A percentile compares a stretch with the other conserved stretches of the same genome.
Conservation (phyloP, 2,888 invertebrate species). For the Mellilla xanthometata region DNA sequence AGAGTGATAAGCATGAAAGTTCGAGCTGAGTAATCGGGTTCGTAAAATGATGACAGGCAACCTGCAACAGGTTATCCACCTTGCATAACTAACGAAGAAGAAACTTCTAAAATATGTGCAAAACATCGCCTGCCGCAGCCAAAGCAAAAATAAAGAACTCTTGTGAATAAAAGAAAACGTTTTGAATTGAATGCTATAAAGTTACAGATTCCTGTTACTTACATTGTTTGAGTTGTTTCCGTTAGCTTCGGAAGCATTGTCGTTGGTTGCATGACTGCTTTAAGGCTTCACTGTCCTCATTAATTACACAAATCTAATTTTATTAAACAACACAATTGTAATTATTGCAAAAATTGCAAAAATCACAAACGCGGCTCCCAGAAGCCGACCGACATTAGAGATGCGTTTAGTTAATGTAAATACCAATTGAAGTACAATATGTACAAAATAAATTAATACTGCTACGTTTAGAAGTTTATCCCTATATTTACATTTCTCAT, state of each 20-base stretch:
- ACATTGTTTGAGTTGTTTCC: constrained; percentile 76
- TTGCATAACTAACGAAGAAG: constrained; percentile 34
- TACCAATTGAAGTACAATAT: too few relatives aligned
- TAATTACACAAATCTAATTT: constrained; percentile 45
- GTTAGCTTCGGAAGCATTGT: constrained; percentile 72
- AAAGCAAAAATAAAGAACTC: background rate
- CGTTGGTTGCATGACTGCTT: constrained; percentile 61
- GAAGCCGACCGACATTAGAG: constrained; percentile 65
- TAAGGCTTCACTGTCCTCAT: constrained; percentile 58
- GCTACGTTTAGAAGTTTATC: too few relatives aligned
- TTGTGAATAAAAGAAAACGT: constrained; percentile 16
- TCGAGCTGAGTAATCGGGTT: background rate
- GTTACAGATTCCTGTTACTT: constrained; percentile 46
- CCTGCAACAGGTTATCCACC: constrained; percentile 20
- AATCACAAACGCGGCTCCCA: constrained; percentile 56
- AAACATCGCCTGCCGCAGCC: too few relatives aligned
- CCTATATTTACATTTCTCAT: too few relatives aligned
- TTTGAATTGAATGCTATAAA: constrained; percentile 19
- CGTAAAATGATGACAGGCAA: constrained; percentile 14
- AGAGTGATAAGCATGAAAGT: background rate
- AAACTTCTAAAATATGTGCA: constrained; percentile 26
- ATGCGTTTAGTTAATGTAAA: constrained; percentile 39
- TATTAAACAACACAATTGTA: constrained; percentile 41
- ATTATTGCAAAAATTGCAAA: constrained; percentile 36
- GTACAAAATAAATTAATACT: too few relatives aligned